phyloP scores from a whole-genome alignment of 1,140 invertebrate genomes.

The Lepidurus packardi region DNA sequence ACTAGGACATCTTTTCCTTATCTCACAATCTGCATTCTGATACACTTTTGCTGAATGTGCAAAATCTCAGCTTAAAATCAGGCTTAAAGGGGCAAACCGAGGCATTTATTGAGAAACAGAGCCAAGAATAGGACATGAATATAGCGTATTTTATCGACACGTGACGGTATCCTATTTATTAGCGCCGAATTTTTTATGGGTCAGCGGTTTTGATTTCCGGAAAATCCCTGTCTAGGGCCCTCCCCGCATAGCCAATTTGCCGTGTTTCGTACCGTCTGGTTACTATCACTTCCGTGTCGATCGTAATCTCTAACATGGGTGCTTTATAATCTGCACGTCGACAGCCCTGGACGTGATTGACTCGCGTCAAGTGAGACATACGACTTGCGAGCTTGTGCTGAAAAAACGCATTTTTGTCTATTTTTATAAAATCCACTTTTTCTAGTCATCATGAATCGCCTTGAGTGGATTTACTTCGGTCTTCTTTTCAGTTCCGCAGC shows the following conservation, averaged over 20 bases:
- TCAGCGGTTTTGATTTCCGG: neutral
- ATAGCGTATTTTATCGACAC: too few relatives aligned
- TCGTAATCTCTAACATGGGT: neutral
- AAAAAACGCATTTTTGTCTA: neutral
- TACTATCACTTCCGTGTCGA: neutral
- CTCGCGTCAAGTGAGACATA: neutral
- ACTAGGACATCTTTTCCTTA: too few relatives aligned
- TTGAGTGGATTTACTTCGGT: conserved; percentile 4
- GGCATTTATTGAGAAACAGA: too few relatives aligned
- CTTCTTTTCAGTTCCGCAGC: conserved; percentile 6
- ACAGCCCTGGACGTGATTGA: neutral
- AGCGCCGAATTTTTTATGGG: neutral
- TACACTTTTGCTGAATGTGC: too few relatives aligned
- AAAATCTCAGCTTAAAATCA: too few relatives aligned
- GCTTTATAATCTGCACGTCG: neutral
- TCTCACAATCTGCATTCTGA: too few relatives aligned
- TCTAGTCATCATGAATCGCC: neutral
- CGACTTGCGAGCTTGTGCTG: neutral
- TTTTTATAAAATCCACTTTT: neutral
- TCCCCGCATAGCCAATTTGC: neutral
- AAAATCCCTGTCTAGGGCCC: neutral
- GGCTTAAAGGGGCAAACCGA: too few relatives aligned
- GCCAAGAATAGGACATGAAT: too few relatives aligned
- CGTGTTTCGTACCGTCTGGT: neutral
- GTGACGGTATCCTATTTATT: too few relatives aligned